These are phyloP conservation scores for Urocynchramus pylzowi DNA, from an alignment of 2,113 vertebrate species.

Conservation along the genomic window DNA sequence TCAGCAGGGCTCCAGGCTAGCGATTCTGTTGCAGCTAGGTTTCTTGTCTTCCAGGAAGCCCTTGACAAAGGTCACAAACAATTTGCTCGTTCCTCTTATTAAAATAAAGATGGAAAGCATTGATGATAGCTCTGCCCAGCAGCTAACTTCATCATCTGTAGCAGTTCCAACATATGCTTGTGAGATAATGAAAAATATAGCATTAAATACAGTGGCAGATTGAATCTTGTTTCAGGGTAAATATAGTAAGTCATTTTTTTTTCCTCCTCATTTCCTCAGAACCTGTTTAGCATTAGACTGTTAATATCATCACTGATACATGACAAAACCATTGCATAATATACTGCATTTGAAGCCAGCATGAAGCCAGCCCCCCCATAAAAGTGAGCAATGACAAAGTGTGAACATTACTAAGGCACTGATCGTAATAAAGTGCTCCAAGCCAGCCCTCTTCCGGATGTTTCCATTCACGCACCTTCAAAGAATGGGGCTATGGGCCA, in stretches of 20 bases:
- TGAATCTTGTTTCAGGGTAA: conserved; percentile 91
- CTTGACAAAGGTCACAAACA: conserved; percentile 96
- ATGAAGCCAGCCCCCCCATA: conserved; percentile 73
- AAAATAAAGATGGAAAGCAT: conserved; percentile 81
- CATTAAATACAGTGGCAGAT: conserved; percentile 92
- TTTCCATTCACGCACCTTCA: neutral
- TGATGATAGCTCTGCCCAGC: conserved; percentile 87
- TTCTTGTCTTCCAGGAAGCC: conserved; percentile 81
- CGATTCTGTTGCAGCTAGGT: conserved; percentile 69
- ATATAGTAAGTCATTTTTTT: conserved; percentile 84
- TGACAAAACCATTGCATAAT: conserved; percentile 87
- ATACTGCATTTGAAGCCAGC: conserved; percentile 77
- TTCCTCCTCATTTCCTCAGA: conserved; percentile 81
- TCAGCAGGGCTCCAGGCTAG: conserved; percentile 80
- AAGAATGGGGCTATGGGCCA: neutral
- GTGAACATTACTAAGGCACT: conserved; percentile 82
- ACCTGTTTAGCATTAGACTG: conserved; percentile 88
- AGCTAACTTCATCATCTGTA: conserved; percentile 93
- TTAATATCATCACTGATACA: conserved; percentile 84
- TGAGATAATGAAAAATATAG: conserved; percentile 91
- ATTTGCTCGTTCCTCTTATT: conserved; percentile 84
- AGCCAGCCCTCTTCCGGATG: conserved; percentile 36
- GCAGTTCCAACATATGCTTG: conserved; percentile 91
- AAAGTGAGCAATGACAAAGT: conserved; percentile 83
- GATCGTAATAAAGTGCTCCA: conserved; percentile 80